Evolutionary conservation across 2,888 invertebrate genomes (phyloP).

Genomic region (Drosophila heteroneura): DNA sequence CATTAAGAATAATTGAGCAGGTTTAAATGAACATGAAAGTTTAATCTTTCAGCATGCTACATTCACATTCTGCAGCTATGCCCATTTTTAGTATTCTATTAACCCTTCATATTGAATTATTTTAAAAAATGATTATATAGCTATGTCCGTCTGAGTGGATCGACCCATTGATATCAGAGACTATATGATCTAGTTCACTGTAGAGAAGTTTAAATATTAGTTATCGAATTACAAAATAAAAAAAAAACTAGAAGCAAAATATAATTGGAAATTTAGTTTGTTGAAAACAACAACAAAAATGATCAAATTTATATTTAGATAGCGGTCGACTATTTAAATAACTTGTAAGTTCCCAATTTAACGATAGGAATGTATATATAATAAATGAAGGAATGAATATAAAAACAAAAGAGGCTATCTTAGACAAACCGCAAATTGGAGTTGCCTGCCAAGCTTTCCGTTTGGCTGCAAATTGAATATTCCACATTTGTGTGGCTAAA

Average conservation of each 20-base stretch:
- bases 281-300: not conserved
- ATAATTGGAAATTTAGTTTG: too few relatives aligned
- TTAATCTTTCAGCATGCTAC: too few relatives aligned
- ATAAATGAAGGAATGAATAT: not conserved
- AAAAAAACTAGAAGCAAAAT: too few relatives aligned
- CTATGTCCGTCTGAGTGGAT: too few relatives aligned
- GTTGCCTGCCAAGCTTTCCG: too few relatives aligned
- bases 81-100: not conserved
- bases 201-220: too few relatives aligned
- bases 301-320: accelerated
- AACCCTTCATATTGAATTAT: not conserved
- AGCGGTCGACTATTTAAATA: not conserved
- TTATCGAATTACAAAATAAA: too few relatives aligned
- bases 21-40: not conserved
- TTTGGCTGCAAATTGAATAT: not conserved
- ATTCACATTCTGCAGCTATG: too few relatives aligned
- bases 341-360: not conserved
- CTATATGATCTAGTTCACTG: not conserved
- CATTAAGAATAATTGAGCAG: not conserved
- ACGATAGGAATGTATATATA: not conserved
- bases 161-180: not conserved
- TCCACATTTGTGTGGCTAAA: too few relatives aligned
- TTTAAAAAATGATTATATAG: too few relatives aligned
- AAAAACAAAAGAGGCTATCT: not conserved
- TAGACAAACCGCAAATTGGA: too few relatives aligned